Base-by-base conservation (phyloP, 2,797 vertebrate genomes). In the Prionace glauca region DNA sequence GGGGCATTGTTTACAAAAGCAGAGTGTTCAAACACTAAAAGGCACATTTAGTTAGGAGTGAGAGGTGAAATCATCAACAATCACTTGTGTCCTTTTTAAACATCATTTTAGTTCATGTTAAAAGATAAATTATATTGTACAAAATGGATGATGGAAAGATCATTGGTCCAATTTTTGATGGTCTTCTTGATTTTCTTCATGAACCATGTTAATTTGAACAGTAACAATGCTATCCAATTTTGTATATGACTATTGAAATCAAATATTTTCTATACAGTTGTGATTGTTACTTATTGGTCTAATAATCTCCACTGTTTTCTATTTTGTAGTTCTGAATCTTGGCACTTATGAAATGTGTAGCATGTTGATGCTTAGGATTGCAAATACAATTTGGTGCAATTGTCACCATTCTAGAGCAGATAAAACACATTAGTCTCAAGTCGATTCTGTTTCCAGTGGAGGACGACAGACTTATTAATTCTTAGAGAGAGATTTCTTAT, bases 321-420 rank as follows among this genome's bases (percentile, higher is more conserved):
- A 91, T 14, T 65, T 65, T 91, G 16, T 32, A 91, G 60, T 1
- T 16, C 60, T 20, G 32, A 91, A n/a, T 91, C n/a, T 65, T 91
- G 32, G 88, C 32, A 91, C 65, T 91, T 65, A 91, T 65, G 60
- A 60, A 91, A n/a, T 91, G 60, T 91, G 18, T 8, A 36, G n/a
- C 1, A 7, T 22, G 36, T 91, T 65, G 88, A 91, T 65, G 65
- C 65, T 91, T 65, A 91, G 60, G 60, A n/a, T 14, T 91, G 88
- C 32, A 91, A 91, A 91, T 91, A 91, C 22, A 91, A 65, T 91
- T 91, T 91, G 60, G 65, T 91, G 88, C 88, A 90, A 88, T 62
- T 29, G 29, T 24, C 65, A 65, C 88, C 88, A 36, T 91, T 91
- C 20, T n/a, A 32, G 60, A 91, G 65, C 7, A 65, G 88, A 65